Base-by-base conservation (phyloP, 2,797 vertebrate genomes). In the Pelobates cultripes region DNA sequence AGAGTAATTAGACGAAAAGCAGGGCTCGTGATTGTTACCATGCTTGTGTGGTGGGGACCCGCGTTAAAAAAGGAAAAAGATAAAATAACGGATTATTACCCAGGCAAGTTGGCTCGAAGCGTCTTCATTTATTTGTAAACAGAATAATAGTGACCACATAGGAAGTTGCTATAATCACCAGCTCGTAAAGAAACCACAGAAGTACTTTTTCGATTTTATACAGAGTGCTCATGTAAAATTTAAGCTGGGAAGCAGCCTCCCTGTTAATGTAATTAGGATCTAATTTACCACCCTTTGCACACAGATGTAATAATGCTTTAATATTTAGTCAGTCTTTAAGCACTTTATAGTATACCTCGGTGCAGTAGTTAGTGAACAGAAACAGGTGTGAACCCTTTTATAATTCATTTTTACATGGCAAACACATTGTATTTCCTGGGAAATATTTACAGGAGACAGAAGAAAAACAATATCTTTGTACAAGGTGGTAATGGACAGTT, bases 1-100 rank as follows among this genome's bases (percentile, higher is more conserved):
- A 93, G 95, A 96, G 96, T 98, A 97, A 99, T 98, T 98, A 97
- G 96, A 97, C 95, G 95, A 95, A 98, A 95, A 98, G 96, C 94
- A 89, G 90, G 91, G 89, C 93, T 95, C 93, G 93, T 96, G 95
- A 96, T 95, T 95, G 94, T 94, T 95, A 94, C 95, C 92, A 90
- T 92, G 93, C 94, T 90, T 92, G 93, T 92, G 89, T 87, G 86
- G 90, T 80, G 84, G 94, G 91, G 92, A 87, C 92, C 92, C 92
- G 90, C 86, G 87, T 57, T 10, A 85, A 85, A 77, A 70, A 51
- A 57, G 70, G 57, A 51, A 83, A 77, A 83, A 76, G 44, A 74
- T 73, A 73, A 74, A 86, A 83, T 63, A 81, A 90, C 4, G 76
- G 91, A 94, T 94, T 95, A 95, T 95, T 96, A 95, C 93, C 90